Conservation (phyloP, 2,888 invertebrate genomes). For the Disparrhopalites patrizii region DNA sequence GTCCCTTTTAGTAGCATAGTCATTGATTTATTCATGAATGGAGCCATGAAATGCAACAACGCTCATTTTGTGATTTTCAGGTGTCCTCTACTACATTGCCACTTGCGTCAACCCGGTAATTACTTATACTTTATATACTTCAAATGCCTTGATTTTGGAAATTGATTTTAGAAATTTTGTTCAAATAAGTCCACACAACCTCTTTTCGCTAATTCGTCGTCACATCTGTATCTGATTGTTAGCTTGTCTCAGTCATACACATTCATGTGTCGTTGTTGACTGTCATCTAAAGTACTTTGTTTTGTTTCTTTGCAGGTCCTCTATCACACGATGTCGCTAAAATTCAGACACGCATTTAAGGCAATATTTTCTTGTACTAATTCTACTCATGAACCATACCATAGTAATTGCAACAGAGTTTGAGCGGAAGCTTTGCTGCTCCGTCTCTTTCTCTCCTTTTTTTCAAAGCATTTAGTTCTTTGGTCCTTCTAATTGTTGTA, state of each 20-base stretch:
- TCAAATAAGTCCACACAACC: no score
- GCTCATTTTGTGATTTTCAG: no score
- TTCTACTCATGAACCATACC: slow-evolving; percentile 40
- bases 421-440: no score
- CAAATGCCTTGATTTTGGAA: not conserved
- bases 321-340: slow-evolving; percentile 88
- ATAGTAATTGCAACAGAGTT: slow-evolving; percentile 32
- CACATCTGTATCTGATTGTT: no score
- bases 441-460: no score
- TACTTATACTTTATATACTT: slow-evolving; percentile 60
- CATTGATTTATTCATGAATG: not conserved
- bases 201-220: no score
- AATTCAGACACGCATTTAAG: slow-evolving; percentile 89
- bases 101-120: slow-evolving; percentile 81
- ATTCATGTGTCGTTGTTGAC: no score
- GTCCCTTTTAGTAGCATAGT: no score
- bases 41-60: no score
- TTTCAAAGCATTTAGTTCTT: no score
- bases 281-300: not conserved
- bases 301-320: slow-evolving; percentile 20
- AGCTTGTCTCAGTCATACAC: no score
- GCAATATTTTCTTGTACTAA: slow-evolving; percentile 56
- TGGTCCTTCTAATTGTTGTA: no score
- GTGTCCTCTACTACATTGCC: slow-evolving; percentile 84
- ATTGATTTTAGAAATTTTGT: not conserved